Evolutionary conservation across 2,888 invertebrate species (phyloP).

Genomic region (Atrina japonica): DNA sequence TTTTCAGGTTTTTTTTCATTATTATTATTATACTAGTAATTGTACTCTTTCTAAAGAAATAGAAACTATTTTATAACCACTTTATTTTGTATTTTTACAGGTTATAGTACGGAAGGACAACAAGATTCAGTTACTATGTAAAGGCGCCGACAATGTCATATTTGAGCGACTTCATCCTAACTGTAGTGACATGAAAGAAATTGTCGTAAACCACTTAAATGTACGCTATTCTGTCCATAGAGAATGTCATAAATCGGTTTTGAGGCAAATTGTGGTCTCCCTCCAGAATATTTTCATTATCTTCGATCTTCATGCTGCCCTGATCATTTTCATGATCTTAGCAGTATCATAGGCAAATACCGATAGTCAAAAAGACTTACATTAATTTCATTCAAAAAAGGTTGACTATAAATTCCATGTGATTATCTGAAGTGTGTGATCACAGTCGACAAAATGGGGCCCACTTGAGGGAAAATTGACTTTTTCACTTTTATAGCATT

Average conservation of each 20-base stretch:
- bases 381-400: background rate
- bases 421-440: too few species aligned
- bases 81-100: slow-evolving; percentile 55
- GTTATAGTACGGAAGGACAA: slow-evolving; percentile 77
- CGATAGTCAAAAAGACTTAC: background rate
- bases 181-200: slow-evolving; percentile 88
- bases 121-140: slow-evolving; percentile 91
- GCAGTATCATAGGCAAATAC: background rate
- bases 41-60: background rate
- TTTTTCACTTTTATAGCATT: too few species aligned
- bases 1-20: background rate
- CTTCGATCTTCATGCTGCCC: too few species aligned
- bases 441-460: too few species aligned
- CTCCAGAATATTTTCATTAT: too few species aligned
- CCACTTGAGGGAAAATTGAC: too few species aligned
- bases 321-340: too few species aligned
- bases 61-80: background rate
- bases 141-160: slow-evolving; percentile 99
- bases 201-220: slow-evolving; percentile 96
- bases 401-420: too few species aligned
- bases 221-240: too few species aligned
- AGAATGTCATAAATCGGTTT: too few species aligned
- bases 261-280: too few species aligned
- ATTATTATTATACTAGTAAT: background rate
- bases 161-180: slow-evolving; percentile 93